These are phyloP conservation scores for Melanostoma scalare DNA, from an alignment of 2,888 invertebrate genomes.

Conservation along the genomic window DNA sequence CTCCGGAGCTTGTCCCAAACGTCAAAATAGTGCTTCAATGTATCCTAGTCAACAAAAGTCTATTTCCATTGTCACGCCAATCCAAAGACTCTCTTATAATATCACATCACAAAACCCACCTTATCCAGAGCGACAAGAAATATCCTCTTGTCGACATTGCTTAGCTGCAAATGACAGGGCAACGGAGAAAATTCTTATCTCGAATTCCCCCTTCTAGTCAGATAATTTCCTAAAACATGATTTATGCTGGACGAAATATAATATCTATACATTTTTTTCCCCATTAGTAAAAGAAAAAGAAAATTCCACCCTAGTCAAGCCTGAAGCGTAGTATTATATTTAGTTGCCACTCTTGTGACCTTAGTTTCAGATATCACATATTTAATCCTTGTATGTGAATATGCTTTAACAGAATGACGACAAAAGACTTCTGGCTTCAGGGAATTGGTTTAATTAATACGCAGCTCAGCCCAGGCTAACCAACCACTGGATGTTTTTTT, in stretches of 20 bases:
- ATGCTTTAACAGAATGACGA: no score
- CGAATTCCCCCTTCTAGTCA: slow-evolving; percentile 11
- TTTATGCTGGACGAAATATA: slow-evolving; percentile 16
- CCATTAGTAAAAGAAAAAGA: no score
- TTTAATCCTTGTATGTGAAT: no score
- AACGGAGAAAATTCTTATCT: slow-evolving; percentile 12
- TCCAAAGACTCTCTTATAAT: neutral
- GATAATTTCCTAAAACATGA: slow-evolving; percentile 18
- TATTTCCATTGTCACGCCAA: neutral
- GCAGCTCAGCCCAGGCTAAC: no score
- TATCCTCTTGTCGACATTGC: slow-evolving; percentile 5
- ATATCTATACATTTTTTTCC: neutral
- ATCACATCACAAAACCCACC: neutral
- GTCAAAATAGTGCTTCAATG: slow-evolving; percentile 26
- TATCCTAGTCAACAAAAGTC: slow-evolving; percentile 5
- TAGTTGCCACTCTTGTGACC: no score
- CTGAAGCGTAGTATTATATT: no score
- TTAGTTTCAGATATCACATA: no score
- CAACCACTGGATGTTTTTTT: no score
- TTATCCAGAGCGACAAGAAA: slow-evolving; percentile 17
- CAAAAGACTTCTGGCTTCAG: no score
- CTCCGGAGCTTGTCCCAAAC: slow-evolving; percentile 10
- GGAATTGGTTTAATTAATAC: no score
- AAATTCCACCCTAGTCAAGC: no score
- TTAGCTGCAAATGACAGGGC: slow-evolving; percentile 1